These are phyloP conservation scores for Taenaris catops DNA, from an alignment of 2,888 invertebrate genomes.

Conservation along the genomic window DNA sequence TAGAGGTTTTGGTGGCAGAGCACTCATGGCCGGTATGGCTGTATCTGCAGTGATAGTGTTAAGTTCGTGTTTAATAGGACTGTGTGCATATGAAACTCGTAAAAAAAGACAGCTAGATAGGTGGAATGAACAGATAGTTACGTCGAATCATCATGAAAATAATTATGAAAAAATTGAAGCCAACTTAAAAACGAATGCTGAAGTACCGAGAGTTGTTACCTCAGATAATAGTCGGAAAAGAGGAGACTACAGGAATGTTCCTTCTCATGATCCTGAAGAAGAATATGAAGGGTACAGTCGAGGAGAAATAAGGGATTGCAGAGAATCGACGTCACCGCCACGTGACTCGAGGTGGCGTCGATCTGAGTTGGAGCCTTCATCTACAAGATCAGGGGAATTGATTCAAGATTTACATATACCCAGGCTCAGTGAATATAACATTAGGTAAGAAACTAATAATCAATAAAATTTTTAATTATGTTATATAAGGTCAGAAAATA, in stretches of 20 bases:
- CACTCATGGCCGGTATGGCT: conserved; percentile 83
- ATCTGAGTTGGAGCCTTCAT: conserved; percentile 44
- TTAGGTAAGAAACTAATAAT: conserved; percentile 65
- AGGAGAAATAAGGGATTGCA: conserved; percentile 40
- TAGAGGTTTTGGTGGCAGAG: conserved; percentile 78
- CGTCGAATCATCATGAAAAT: conserved; percentile 73
- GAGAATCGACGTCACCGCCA: conserved; percentile 49
- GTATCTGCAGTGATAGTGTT: conserved; percentile 84
- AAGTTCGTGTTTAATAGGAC: conserved; percentile 82
- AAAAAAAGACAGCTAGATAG: conserved; percentile 78
- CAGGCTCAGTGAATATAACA: conserved; percentile 75
- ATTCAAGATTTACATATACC: conserved; percentile 85
- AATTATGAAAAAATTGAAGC: conserved; percentile 91
- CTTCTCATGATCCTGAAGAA: conserved; percentile 84
- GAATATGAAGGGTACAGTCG: conserved; percentile 70
- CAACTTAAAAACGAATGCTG: conserved; percentile 72
- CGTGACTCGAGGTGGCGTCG: conserved; percentile 49
- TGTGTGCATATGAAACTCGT: conserved; percentile 83
- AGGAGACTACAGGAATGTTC: conserved; percentile 86
- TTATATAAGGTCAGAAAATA: too few relatives aligned
- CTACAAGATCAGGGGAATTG: conserved; percentile 34
- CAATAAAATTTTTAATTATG: background rate
- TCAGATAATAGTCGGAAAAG: conserved; percentile 73
- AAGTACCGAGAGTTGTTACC: conserved; percentile 50
- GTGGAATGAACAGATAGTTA: conserved; percentile 74